A percentile compares a stretch with the other conserved stretches of the same genome.
These are phyloP conservation scores for Larimichthys polyactis DNA, from an alignment of 2,113 vertebrate genomes.

Conservation along the genomic window DNA sequence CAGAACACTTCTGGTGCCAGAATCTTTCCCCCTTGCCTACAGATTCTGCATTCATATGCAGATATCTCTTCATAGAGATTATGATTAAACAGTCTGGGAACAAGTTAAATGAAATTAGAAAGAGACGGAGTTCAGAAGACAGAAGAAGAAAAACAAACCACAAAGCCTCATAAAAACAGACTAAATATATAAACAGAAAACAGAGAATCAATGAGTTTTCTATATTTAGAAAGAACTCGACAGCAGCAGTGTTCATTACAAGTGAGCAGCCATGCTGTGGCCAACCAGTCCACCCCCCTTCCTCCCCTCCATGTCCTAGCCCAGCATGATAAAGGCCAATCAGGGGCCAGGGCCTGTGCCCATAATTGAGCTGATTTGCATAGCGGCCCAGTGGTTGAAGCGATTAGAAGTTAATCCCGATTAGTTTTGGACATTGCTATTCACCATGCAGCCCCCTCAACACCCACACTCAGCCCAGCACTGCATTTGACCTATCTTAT, in stretches of 20 bases:
- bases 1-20: too few relatives aligned
- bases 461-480: slow-evolving; percentile 66
- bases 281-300: slow-evolving; percentile 31
- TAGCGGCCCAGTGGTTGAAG: slow-evolving; percentile 74
- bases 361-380: slow-evolving; percentile 80
- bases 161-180: not conserved
- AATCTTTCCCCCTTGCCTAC: too few relatives aligned
- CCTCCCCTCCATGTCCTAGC: slow-evolving; percentile 34
- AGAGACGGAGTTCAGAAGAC: not conserved
- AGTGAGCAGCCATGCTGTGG: slow-evolving; percentile 22
- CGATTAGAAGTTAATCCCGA: slow-evolving; percentile 85
- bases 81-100: not conserved
- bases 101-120: not conserved
- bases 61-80: too few relatives aligned
- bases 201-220: not conserved
- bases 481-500: slow-evolving; percentile 80
- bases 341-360: slow-evolving; percentile 67
- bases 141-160: not conserved
- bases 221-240: slow-evolving; percentile 22
- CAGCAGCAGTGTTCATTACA: slow-evolving; percentile 38
- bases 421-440: slow-evolving; percentile 81
- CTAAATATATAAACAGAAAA: not conserved
- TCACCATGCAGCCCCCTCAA: slow-evolving; percentile 68
- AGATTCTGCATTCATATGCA: too few relatives aligned
- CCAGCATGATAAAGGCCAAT: slow-evolving; percentile 77